A percentile compares a stretch with the other conserved stretches of the same genome.
phyloP scores from a whole-genome alignment of 1,140 invertebrate genomes.

The Brachionus koreanus region DNA sequence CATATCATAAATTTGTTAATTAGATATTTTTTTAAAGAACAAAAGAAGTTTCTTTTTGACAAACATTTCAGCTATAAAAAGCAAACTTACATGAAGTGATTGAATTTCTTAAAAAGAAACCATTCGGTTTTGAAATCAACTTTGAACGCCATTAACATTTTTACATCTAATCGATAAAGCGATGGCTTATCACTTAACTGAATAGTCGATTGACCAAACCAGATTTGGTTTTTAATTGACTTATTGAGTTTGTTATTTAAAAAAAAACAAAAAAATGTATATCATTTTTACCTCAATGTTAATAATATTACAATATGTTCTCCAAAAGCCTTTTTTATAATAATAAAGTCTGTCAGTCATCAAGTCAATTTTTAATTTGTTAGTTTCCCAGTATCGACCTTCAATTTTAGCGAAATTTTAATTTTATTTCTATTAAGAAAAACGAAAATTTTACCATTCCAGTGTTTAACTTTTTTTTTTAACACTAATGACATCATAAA shows the following conservation, averaged over 20 bases:
- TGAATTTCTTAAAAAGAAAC: slow-evolving; percentile 5
- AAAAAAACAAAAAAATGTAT: neutral
- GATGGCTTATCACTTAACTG: slow-evolving; percentile 1
- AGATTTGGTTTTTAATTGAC: neutral
- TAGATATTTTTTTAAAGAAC: too few species aligned
- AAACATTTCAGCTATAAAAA: neutral
- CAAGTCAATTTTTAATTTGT: slow-evolving; percentile 30
- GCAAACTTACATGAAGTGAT: neutral
- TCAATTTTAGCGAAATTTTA: neutral
- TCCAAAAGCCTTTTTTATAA: slow-evolving; percentile 3
- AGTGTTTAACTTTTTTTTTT: slow-evolving; percentile 9
- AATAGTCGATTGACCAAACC: slow-evolving; percentile 10
- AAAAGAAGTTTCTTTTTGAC: too few species aligned
- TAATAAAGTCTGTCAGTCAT: slow-evolving; percentile 15
- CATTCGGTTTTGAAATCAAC: neutral
- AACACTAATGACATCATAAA: neutral
- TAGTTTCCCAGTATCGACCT: neutral
- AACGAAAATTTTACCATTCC: neutral
- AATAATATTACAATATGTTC: slow-evolving; percentile 28
- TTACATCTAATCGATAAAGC: neutral
- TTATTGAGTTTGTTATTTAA: neutral
- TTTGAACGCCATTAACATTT: slow-evolving; percentile 2
- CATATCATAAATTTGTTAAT: too few species aligned
- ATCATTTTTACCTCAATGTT: neutral
- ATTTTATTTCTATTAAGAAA: neutral